Percentiles rank a stretch among this genome's conserved stretches.
Evolutionary conservation across 2,113 vertebrate species (phyloP).

Genomic region (Hypocryptadius cinnamomeus): DNA sequence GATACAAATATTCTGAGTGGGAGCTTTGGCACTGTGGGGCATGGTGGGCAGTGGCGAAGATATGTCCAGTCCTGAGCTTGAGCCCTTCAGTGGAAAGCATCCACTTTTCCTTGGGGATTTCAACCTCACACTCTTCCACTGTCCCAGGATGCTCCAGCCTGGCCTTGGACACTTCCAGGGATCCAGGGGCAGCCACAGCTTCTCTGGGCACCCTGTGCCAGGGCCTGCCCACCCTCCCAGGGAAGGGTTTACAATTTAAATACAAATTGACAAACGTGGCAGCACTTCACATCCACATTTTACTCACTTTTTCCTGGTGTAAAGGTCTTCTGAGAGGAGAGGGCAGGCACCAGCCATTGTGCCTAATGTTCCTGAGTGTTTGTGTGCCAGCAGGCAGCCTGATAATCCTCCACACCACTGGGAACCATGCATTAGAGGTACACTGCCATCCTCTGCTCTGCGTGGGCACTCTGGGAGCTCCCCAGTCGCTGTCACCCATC

Average conservation of each 20-base stretch:
- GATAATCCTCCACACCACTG: background rate
- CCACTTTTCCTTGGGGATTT: background rate
- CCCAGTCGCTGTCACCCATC: constrained; percentile 47
- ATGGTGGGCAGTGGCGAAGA: rapidly evolving
- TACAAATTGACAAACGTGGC: background rate
- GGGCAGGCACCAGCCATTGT: background rate
- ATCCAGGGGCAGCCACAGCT: background rate
- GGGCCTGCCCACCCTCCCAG: rapidly evolving
- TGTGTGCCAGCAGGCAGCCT: background rate
- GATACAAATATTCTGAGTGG: background rate
- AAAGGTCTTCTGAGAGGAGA: background rate
- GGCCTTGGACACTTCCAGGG: background rate
- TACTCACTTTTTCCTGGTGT: background rate
- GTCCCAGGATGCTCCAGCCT: rapidly evolving
- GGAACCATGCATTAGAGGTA: background rate
- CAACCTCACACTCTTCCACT: background rate
- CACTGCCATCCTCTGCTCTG: background rate
- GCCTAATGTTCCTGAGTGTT: background rate
- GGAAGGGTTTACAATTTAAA: background rate
- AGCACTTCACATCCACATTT: background rate
- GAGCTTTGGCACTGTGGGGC: background rate
- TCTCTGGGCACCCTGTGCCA: background rate
- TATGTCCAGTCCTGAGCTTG: background rate
- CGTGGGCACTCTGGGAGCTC: background rate
- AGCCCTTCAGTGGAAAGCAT: background rate